These are phyloP conservation scores for Oreohelix idahoensis DNA, from an alignment of 1,140 invertebrate genomes.

Conservation along the genomic window DNA sequence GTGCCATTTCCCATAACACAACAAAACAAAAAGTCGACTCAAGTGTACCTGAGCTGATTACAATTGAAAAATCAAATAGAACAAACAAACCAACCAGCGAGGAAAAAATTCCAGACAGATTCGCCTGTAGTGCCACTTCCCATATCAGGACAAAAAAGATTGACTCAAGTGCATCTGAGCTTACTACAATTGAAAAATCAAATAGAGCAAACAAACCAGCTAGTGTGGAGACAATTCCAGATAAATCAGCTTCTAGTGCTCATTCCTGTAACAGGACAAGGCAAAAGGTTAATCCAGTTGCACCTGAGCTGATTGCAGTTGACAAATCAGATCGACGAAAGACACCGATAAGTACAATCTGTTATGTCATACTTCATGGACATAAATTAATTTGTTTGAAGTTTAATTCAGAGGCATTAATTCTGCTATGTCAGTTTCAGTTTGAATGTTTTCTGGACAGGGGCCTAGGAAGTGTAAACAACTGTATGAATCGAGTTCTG, in stretches of 20 bases:
- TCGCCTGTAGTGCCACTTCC: background rate
- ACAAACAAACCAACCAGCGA: background rate
- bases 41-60: background rate
- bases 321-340: background rate
- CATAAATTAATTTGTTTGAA: conserved; percentile 29
- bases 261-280: background rate
- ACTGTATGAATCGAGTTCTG: conserved; percentile 16
- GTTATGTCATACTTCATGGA: conserved; percentile 28
- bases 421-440: conserved; percentile 36
- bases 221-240: too few relatives aligned
- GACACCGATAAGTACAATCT: background rate
- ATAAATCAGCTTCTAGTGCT: too few relatives aligned
- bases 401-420: background rate
- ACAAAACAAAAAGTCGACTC: background rate
- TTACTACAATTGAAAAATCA: background rate
- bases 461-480: conserved; percentile 9
- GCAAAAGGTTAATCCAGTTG: background rate
- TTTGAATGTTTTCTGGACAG: conserved; percentile 24
- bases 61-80: conserved; percentile 2
- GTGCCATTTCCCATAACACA: background rate
- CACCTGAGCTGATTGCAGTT: background rate
- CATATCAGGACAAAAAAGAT: background rate
- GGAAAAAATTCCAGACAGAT: too few relatives aligned
- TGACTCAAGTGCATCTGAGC: background rate
- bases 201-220: background rate